Evolutionary conservation across 2,113 vertebrate species (phyloP).

Genomic region (Trichomycterus rosablanca): DNA sequence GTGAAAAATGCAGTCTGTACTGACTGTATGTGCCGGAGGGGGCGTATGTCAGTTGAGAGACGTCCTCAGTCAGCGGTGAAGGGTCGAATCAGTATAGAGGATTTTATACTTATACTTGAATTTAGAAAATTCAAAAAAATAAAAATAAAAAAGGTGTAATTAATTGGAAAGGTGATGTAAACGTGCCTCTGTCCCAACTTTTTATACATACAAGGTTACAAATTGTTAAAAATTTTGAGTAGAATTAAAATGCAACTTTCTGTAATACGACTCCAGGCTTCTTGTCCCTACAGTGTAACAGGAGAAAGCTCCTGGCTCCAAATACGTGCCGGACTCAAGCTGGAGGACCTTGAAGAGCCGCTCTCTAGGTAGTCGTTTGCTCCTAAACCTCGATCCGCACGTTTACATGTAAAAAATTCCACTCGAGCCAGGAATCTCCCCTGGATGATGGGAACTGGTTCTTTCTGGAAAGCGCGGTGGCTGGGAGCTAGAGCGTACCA

Average conservation of each 20-base stretch:
- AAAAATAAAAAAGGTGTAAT: too few species aligned
- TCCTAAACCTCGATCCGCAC: constrained; percentile 11
- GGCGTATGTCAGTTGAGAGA: too few species aligned
- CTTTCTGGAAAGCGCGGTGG: constrained; percentile 28
- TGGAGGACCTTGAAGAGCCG: constrained; percentile 28
- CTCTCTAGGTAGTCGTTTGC: constrained; percentile 35
- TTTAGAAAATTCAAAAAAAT: too few species aligned
- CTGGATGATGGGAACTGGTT: constrained; percentile 20
- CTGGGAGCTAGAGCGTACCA: constrained; percentile 40
- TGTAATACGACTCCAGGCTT: constrained; percentile 15
- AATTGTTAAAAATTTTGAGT: too few species aligned
- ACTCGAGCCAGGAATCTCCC: constrained; percentile 25
- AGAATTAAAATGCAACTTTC: not conserved
- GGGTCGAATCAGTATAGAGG: too few species aligned
- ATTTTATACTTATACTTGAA: too few species aligned
- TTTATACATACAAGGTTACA: too few species aligned
- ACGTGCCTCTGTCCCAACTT: too few species aligned
- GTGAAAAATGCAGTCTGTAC: too few species aligned
- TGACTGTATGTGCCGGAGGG: too few species aligned
- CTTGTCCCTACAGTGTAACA: constrained; percentile 26
- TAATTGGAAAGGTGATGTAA: too few species aligned
- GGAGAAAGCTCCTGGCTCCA: constrained; percentile 16
- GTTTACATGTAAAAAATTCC: constrained; percentile 20
- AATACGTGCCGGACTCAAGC: not conserved
- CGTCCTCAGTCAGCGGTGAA: too few species aligned